Base-by-base conservation (phyloP, 2,888 invertebrate genomes). In the Erannis defoliaria region DNA sequence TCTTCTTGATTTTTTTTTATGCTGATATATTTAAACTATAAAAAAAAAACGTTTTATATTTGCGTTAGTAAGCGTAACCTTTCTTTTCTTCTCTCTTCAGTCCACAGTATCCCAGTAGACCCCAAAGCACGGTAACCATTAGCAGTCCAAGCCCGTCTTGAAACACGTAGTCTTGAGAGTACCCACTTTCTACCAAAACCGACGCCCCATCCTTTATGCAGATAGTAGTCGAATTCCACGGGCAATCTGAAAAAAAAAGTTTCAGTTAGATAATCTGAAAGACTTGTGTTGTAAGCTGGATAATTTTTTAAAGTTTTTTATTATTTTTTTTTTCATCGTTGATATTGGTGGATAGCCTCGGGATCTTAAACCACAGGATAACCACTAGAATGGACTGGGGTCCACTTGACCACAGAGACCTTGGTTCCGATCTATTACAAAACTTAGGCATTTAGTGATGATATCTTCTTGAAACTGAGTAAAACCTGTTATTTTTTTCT, bases 1-100 rank as follows among this genome's bases (percentile, higher is more conserved):
- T n/a, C 0, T 5, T 8, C 2, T 9, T 18, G 8, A 12, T 0
- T 16, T 1, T 9, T 38, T 19, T 18, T 5, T 18, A 10, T 2
- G 18, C 16, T n/a, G n/a, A 6, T 0, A 16, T 10, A 14, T 1
- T 29, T 6, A 9, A 6, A 6, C 6, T 26, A n/a, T n/a, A n/a
- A n/a, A n/a, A n/a, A n/a, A n/a, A n/a, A n/a, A 37, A 37, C 2
- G 14, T 14, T 12, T 37, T 37, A 4, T 16, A 14, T 9, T 33
- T 5, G 5, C 6, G 14, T 78, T 70, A 93, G 74, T 90, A 93
- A 33, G 85, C 87, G 73, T 88, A 93, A 31, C 92, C 92, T 73
- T 87, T 90, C 60, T 69, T 89, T 72, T 89, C 88, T 66, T 90
- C 90, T 29, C 88, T 75, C 68, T 86, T 87, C 38, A 93, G 66